Base-by-base conservation (phyloP, 2,888 invertebrate species). In the Fragum fragum region DNA sequence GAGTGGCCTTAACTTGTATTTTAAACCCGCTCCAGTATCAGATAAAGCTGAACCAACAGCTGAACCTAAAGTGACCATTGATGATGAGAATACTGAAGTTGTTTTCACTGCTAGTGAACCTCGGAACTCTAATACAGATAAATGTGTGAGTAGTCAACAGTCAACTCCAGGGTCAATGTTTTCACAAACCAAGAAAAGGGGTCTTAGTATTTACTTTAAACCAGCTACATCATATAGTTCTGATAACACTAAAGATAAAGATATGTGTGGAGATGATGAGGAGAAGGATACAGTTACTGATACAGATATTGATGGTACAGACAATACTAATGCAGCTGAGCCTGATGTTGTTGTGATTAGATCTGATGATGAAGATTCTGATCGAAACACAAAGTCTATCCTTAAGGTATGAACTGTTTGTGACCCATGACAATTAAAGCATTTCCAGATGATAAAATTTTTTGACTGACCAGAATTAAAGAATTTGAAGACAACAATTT, bases 281-380 rank as follows among this genome's bases (percentile, higher is more conserved):
- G 28, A 59, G 26, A 3, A 2, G 61, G 28, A 26, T 28, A 59
- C 3, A 6, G 26, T 59, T n/a, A 16, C 18, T 59, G 18, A 26
- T 28, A 28, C 6, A 21, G 7, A 47, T 9, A 63, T 16, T 26
- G 47, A n/a, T 26, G 47, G 21, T 47, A 47, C 47, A 52, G 70
- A 52, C 14, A 11, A 42, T 16, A 21, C 14, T 29, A 18, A 52
- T 26, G 53, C 52, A 6, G 70, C 36, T n/a, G 59, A 42, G 3
- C 23, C 59, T 26, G 68, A 63, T 23, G 77, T 81, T 21, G 53
- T 73, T 28, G 6, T 81, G 18, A 74, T 81, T 42, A 74, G 74
- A 18, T 81, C 81, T 11, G 77, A 77, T 63, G 72, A 71, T 2
- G 81, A 81, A 1, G 57, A 47, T n/a, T 21, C 6, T 32, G 32